Evolutionary conservation across 2,888 invertebrate genomes (phyloP), one percentile per base, ranked within the genome.

Genomic region (Crossocerus cetratus): DNA sequence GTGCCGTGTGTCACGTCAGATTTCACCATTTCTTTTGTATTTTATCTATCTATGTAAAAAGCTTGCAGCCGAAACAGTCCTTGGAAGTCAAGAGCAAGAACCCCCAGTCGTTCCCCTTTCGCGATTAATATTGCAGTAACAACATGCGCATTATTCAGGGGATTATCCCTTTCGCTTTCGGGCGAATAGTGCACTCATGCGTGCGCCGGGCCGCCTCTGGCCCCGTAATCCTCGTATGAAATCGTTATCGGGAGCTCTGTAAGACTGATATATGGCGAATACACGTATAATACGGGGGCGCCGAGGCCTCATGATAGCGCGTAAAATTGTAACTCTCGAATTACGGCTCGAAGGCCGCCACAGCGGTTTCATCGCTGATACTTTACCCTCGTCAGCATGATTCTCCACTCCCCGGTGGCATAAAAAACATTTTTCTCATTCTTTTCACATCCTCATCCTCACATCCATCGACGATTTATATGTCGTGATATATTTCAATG

Each of bases 91-190:
- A 16, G 63, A 56, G 67, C 58, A 64, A 68, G 77, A 70, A 63
- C 66, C 59, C 61, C 67, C 68, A 57, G 56, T 55, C 63, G 74
- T 78, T 82, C 78, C 77, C 80, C 81, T 83, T 81, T 77, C 73
- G 77, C 83, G 82, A 86, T 86, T 86, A 86, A 86, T 86, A 86
- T 85, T 86, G 83, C 83, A 85, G 84, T 84, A 84, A 85, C 86
- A 86, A 85, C 82, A 81, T 81, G 80, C 80, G 82, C 85, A 86
- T 86, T 86, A 86, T 86, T 86, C 85, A 85, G 71, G 45, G 84
- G 86, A 86, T 86, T 82, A 86, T 86, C 86, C 84, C 84, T 83
- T 84, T 84, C 81, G 80, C 83, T 82, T 83, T 84, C 79, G 74
- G 69, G 63, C 60, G 70, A 78, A 78, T 77, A 75, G 78, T 75